Evolutionary conservation across 2,113 vertebrate genomes (phyloP), one percentile per base, ranked within the genome.

Genomic region (Tragulus kanchil): DNA sequence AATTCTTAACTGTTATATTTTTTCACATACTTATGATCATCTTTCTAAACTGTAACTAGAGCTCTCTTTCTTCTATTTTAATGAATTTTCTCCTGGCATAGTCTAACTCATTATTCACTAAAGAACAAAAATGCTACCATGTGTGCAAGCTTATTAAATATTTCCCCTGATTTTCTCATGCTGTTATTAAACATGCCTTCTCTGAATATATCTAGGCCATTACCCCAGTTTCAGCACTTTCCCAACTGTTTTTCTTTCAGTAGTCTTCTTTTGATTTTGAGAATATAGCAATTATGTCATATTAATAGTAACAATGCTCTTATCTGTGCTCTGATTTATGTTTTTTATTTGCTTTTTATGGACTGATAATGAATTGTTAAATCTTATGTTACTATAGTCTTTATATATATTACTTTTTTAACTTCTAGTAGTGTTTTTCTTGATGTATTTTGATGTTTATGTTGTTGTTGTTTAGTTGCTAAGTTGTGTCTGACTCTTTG

Each of bases 201-300:
- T 88, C 87, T 82, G 50, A 82, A 28, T 85, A 23, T 58, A 81
- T 89, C 50, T 87, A 93, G 83, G 81, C 11, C 31, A 42, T 83
- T 59, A 78, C 92, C 42, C 56, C 31, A 82, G 42, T 95, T 85
- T 97, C 59, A 93, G 75, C 19, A 79, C 79, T 86, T 96, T 95
- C 82, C 54, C 58, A 90, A 45, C 59, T 93, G 54, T 93, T 90
- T 90, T 89, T 21, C n/a, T 96, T 59, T 93, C 90, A 92, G 89
- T 5, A 78, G 3, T 25, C 50, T 78, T 97, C 50, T 93, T 96
- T 26, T 78, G 5, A 88, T 95, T 94, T 73, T 91, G 90, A 95
- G 77, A 96, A 85, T 89, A 59, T n/a, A 73, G 67, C 31, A 89
- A 58, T 42, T 87, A 42, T n/a, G n/a, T n/a, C n/a, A n/a, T n/a